phyloP scores from a whole-genome alignment of 2,888 invertebrate species.

The Erannis defoliaria region DNA sequence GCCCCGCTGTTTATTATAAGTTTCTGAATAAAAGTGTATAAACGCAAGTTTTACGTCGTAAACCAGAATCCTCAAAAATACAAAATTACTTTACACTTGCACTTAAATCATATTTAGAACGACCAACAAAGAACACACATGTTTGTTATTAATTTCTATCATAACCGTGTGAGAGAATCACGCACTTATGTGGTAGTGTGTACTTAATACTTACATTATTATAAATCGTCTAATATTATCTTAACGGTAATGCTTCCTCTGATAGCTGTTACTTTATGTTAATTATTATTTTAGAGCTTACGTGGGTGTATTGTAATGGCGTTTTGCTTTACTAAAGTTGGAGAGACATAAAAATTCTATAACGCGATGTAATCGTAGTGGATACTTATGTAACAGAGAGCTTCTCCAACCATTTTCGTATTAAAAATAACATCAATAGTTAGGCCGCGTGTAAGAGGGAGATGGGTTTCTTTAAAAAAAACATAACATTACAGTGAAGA shows the following conservation, averaged over 20 bases:
- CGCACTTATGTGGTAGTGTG: slow-evolving; percentile 60
- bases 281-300: slow-evolving; percentile 38
- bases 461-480: too few relatives aligned
- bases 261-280: slow-evolving; percentile 42
- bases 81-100: not conserved
- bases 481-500: too few relatives aligned
- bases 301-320: slow-evolving; percentile 29
- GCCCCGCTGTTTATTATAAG: too few relatives aligned
- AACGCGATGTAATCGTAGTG: not conserved
- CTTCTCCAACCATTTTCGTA: not conserved
- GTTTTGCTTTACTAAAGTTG: slow-evolving; percentile 23
- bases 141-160: slow-evolving; percentile 62
- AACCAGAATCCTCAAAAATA: too few relatives aligned
- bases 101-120: slow-evolving; percentile 28
- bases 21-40: too few relatives aligned
- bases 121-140: slow-evolving; percentile 61
- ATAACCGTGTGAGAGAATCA: slow-evolving; percentile 57
- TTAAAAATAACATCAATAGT: too few relatives aligned
- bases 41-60: too few relatives aligned
- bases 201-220: slow-evolving; percentile 57
- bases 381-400: not conserved
- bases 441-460: too few relatives aligned
- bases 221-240: slow-evolving; percentile 66
- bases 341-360: slow-evolving; percentile 5
- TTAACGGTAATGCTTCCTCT: slow-evolving; percentile 63